Percentiles rank a stretch among this genome's conserved stretches.
Conservation (phyloP, 2,888 invertebrate genomes). For the Polyommatus iphigenia region DNA sequence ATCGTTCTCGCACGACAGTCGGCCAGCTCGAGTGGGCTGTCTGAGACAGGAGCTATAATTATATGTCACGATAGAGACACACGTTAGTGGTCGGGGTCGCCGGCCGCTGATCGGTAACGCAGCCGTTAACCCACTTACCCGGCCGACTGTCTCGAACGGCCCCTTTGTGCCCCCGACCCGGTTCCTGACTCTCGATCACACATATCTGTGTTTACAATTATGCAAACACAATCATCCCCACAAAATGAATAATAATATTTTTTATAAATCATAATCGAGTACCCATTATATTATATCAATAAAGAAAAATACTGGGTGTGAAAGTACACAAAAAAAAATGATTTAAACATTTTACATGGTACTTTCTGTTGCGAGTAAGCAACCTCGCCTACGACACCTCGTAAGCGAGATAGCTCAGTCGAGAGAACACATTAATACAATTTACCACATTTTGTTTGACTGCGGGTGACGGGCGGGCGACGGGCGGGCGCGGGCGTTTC, state of each 20-base stretch:
- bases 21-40: neutral
- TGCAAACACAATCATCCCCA: neutral
- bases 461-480: neutral
- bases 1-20: neutral
- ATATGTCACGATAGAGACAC: neutral
- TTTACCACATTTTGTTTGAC: neutral
- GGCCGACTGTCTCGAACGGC: neutral
- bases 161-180: neutral
- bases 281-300: too few species aligned
- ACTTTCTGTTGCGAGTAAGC: neutral
- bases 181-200: neutral
- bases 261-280: neutral
- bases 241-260: neutral
- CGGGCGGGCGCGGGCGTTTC: neutral
- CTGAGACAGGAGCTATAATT: neutral
- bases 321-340: too few species aligned
- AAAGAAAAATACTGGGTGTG: neutral
- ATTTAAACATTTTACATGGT: neutral
- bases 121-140: neutral
- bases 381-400: neutral
- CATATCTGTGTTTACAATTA: neutral
- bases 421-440: neutral
- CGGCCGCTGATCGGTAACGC: neutral
- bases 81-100: neutral
- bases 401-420: neutral